phyloP scores from a whole-genome alignment of 2,797 vertebrate genomes.

The Naso thynnoides region DNA sequence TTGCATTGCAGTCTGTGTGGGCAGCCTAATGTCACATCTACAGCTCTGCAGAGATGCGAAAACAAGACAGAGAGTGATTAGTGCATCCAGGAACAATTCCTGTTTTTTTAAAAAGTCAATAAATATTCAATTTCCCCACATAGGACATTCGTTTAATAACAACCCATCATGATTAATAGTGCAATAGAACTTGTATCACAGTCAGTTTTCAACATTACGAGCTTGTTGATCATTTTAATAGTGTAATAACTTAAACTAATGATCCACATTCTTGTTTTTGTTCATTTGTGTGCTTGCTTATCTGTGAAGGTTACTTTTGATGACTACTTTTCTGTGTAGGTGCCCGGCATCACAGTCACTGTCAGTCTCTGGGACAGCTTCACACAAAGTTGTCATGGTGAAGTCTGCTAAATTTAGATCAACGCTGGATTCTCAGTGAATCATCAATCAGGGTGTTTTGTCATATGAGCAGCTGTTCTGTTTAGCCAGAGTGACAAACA shows the following conservation, averaged over 20 bases:
- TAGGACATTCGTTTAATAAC: neutral
- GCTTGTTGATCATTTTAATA: neutral
- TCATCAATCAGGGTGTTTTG: neutral
- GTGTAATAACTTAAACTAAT: neutral
- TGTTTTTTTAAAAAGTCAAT: neutral
- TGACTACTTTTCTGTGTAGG: neutral
- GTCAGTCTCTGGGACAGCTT: neutral
- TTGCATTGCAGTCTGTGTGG: slow-evolving; percentile 7
- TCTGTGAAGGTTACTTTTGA: neutral
- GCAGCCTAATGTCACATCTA: neutral
- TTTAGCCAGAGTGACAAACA: slow-evolving; percentile 15
- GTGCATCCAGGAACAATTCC: neutral
- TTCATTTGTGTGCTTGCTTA: neutral
- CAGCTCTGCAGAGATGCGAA: slow-evolving; percentile 5
- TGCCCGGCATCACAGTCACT: neutral
- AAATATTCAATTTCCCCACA: slow-evolving; percentile 1
- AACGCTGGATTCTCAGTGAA: neutral
- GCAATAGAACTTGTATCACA: neutral
- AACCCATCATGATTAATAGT: neutral
- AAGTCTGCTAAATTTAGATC: slow-evolving; percentile 5
- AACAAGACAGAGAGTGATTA: slow-evolving; percentile 5
- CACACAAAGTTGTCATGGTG: neutral
- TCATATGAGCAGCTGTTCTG: neutral
- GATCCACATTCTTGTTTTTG: neutral
- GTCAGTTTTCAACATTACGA: neutral